Conservation (phyloP, 2,113 vertebrate genomes). For the Agapornis roseicollis region DNA sequence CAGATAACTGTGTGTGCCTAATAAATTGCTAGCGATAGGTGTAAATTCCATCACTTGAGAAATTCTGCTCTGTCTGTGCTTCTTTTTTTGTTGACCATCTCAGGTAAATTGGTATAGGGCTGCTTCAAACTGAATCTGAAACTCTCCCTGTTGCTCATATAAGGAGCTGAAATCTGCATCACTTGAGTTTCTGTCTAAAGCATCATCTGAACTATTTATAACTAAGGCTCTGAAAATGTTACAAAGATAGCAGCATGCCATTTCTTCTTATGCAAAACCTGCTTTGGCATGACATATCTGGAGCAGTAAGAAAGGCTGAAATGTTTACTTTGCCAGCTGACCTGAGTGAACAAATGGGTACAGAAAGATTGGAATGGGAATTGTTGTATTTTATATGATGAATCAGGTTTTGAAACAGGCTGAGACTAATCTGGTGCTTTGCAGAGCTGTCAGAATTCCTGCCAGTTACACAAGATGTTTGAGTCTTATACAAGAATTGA, state of each 20-base stretch:
- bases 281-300: constrained; percentile 37
- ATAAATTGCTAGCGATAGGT: background rate
- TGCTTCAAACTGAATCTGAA: background rate
- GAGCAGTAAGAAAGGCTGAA: constrained; percentile 59
- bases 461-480: background rate
- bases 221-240: constrained; percentile 42
- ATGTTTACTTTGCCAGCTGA: constrained; percentile 53
- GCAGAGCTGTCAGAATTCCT: background rate
- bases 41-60: background rate
- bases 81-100: background rate
- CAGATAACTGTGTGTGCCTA: background rate
- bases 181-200: constrained; percentile 43
- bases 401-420: background rate
- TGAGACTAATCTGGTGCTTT: background rate
- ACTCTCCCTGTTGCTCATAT: background rate
- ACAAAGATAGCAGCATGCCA: constrained; percentile 67
- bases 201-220: constrained; percentile 58
- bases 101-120: background rate
- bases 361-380: background rate
- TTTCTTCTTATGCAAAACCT: constrained; percentile 70
- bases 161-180: constrained; percentile 49
- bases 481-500: background rate
- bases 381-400: background rate
- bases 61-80: background rate
- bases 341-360: constrained; percentile 6